phyloP scores from a whole-genome alignment of 2,797 vertebrate species.

The Acipenser transmontanus region DNA sequence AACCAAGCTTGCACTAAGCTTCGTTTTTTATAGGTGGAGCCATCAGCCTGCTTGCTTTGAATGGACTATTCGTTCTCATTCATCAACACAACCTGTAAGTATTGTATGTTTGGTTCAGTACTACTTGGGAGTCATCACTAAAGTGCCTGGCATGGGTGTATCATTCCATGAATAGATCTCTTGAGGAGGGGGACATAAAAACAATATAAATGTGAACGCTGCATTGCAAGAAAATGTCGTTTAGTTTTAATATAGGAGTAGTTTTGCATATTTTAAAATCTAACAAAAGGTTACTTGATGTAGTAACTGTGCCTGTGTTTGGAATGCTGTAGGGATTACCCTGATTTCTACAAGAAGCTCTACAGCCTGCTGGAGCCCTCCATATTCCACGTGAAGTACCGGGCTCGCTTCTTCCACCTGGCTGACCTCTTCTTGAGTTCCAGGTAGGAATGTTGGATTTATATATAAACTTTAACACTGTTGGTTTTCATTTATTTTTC shows the following conservation, averaged over 20 bases:
- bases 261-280: too few species aligned
- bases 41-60: constrained; percentile 87
- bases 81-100: constrained; percentile 96
- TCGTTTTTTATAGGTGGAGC: constrained; percentile 72
- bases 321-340: constrained; percentile 76
- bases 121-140: too few species aligned
- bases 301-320: background rate
- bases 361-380: constrained; percentile 87
- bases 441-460: constrained; percentile 64
- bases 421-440: constrained; percentile 85
- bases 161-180: too few species aligned
- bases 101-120: background rate
- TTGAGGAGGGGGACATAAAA: too few species aligned
- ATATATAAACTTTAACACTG: constrained; percentile 22
- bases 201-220: too few species aligned
- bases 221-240: too few species aligned
- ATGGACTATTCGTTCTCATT: constrained; percentile 89
- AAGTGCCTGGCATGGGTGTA: too few species aligned
- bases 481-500: background rate
- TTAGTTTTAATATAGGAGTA: too few species aligned
- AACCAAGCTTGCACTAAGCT: too few species aligned
- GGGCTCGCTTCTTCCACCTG: constrained; percentile 86
- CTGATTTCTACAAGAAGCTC: constrained; percentile 89
- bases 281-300: too few species aligned
- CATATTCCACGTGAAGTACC: constrained; percentile 86